Percentiles rank a stretch among this genome's conserved stretches.
Evolutionary conservation across 2,888 invertebrate genomes (phyloP).

Genomic region (Subacronicta megacephala): DNA sequence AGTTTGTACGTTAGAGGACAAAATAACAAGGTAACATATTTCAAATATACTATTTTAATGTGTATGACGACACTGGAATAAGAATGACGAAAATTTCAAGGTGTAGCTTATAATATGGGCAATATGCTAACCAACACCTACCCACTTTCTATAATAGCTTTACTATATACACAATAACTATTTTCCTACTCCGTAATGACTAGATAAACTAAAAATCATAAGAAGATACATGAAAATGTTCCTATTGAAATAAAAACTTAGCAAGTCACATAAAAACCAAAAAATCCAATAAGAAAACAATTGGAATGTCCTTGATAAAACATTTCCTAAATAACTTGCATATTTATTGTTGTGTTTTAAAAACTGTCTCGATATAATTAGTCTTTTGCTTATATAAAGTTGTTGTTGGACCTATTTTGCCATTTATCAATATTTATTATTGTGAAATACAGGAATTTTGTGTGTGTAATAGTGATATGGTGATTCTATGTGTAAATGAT

Average conservation of each 20-base stretch:
- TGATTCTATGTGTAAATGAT: no score
- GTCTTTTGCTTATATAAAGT: slow-evolving; percentile 7
- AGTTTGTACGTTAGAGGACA: slow-evolving; percentile 84
- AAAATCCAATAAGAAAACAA: slow-evolving; percentile 50
- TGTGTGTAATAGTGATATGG: neutral
- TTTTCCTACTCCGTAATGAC: neutral
- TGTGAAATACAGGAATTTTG: slow-evolving; percentile 8
- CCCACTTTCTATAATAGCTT: slow-evolving; percentile 69
- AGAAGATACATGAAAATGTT: slow-evolving; percentile 8
- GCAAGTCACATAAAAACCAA: slow-evolving; percentile 15
- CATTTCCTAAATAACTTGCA: slow-evolving; percentile 27
- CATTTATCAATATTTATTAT: slow-evolving; percentile 1
- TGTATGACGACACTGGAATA: slow-evolving; percentile 50
- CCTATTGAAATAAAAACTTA: no score
- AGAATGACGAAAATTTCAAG: slow-evolving; percentile 60
- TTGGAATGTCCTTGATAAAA: slow-evolving; percentile 53
- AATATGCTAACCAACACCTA: slow-evolving; percentile 69
- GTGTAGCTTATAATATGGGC: slow-evolving; percentile 50
- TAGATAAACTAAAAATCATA: no score
- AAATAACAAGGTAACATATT: slow-evolving; percentile 78
- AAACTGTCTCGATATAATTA: slow-evolving; percentile 7
- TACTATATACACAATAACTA: slow-evolving; percentile 26
- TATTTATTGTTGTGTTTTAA: slow-evolving; percentile 8
- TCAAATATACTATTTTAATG: slow-evolving; percentile 64
- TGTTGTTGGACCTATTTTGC: slow-evolving; percentile 33